Evolutionary conservation across 1,140 invertebrate species (phyloP), one percentile per base, ranked within the genome.

Genomic region (Campoletis sonorensis): DNA sequence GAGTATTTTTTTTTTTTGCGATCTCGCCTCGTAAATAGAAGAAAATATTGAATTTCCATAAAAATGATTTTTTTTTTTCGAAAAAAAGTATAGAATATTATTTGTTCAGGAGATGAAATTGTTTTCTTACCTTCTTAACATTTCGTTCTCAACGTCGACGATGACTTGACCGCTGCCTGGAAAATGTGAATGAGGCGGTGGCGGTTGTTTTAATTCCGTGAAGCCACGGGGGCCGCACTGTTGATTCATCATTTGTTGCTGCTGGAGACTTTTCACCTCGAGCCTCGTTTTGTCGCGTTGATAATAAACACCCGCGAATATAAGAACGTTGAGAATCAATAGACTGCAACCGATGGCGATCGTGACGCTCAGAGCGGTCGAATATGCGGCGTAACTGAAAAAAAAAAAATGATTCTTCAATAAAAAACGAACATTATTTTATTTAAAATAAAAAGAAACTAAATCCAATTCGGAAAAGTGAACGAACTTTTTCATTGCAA

Each of bases 291-390:
- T 96, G 88, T 97, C 96, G 54, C 96, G 91, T 87, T 97, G 97
- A 90, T 97, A 97, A 89, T 97, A 97, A 2, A 98, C 96, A 1
- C 94, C 96, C 58, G 96, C 96, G 85, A 97, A 97, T 83, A 98
- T 97, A 5, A 98, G 93, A 11, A 98, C 95, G 89, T 98, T 98
- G 11, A 98, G 91, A 71, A 98, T 96, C 16, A 98, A 92, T 21
- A 98, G 91, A 0, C 96, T 96, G 87, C 97, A 97, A 1, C 97
- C 97, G 37, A 98, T 96, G 1, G 96, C 96, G 82, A 98, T 97
- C 4, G 97, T 98, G 7, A 98, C 95, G 86, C 95, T 96, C 3
- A 98, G 89, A 4, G 96, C 96, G 0, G 96, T 97, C 4, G 95
- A 96, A 87, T 97, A 97, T 0, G 95, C 95, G 0, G 95, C 95